Conservation (phyloP, 2,888 invertebrate species). For the Eulithis prunata region DNA sequence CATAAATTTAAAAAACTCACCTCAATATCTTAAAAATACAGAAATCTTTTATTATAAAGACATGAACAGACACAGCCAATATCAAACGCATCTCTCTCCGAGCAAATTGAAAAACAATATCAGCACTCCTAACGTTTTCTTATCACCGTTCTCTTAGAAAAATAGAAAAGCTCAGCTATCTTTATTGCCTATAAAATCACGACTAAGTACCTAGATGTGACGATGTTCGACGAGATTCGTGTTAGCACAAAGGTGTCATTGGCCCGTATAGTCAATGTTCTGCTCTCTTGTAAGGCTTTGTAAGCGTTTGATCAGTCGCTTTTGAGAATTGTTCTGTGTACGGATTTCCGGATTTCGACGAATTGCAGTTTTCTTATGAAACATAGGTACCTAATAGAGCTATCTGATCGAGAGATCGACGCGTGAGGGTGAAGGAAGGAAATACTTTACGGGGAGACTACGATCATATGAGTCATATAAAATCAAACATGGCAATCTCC, state of each 20-base stretch:
- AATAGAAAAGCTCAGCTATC: conserved; percentile 29
- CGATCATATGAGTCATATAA: too few species aligned
- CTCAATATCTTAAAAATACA: too few species aligned
- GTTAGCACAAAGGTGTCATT: not conserved
- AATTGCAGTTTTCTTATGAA: conserved; percentile 12
- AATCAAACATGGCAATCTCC: too few species aligned
- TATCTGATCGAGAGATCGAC: too few species aligned
- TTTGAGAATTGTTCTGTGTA: conserved; percentile 23
- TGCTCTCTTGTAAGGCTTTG: not conserved
- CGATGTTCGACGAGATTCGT: not conserved
- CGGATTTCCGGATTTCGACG: conserved; percentile 22
- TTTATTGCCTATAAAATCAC: conserved; percentile 34
- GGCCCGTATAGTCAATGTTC: too few species aligned
- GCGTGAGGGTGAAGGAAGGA: too few species aligned
- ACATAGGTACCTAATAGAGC: not conserved
- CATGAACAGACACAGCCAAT: too few species aligned
- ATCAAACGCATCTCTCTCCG: too few species aligned
- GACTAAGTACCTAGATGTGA: conserved; percentile 25
- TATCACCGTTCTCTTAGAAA: conserved; percentile 24
- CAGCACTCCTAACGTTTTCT: not conserved
- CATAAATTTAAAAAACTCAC: too few species aligned
- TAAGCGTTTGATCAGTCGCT: not conserved
- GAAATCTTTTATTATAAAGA: too few species aligned
- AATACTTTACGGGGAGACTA: too few species aligned
- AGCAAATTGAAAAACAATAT: too few species aligned